Percentiles rank a stretch among this genome's conserved stretches.
phyloP scores from a whole-genome alignment of 2,888 invertebrate species.

The Scrobipalpa costella region DNA sequence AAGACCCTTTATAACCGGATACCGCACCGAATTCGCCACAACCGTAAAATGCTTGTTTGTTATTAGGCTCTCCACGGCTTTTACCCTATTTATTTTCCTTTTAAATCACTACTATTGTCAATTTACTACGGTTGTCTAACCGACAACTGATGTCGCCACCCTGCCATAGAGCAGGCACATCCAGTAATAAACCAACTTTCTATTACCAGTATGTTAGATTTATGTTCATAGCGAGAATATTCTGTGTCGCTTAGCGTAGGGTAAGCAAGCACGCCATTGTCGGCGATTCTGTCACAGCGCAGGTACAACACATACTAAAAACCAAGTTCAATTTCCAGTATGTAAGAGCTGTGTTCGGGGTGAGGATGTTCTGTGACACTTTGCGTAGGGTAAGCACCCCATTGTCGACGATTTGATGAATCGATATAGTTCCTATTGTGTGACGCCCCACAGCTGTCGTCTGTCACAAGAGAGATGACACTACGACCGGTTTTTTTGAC shows the following conservation, averaged over 20 bases:
- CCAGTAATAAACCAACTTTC: constrained; percentile 18
- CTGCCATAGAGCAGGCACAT: constrained; percentile 45
- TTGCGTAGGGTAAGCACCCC: constrained; percentile 60
- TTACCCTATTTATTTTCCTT: constrained; percentile 74
- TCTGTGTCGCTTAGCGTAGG: constrained; percentile 44
- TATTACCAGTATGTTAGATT: constrained; percentile 40
- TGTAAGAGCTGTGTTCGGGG: constrained; percentile 31
- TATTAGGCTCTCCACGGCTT: constrained; percentile 71
- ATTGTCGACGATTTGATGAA: constrained; percentile 71
- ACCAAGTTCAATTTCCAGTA: constrained; percentile 38
- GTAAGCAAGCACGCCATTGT: constrained; percentile 68
- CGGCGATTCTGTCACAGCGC: constrained; percentile 52
- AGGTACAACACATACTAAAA: constrained; percentile 34
- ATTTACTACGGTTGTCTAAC: constrained; percentile 70
- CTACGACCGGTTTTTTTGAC: constrained; percentile 72
- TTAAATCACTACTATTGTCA: constrained; percentile 73
- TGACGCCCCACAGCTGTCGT: constrained; percentile 73
- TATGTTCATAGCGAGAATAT: constrained; percentile 23
- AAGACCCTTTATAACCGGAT: constrained; percentile 45
- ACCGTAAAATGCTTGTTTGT: constrained; percentile 77
- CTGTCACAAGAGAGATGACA: constrained; percentile 74
- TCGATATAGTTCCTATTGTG: constrained; percentile 69
- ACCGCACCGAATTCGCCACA: constrained; percentile 61
- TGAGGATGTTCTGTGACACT: constrained; percentile 29
- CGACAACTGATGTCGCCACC: constrained; percentile 47